phyloP scores from a whole-genome alignment of 2,797 vertebrate genomes.

The Sebastes nivosus region DNA sequence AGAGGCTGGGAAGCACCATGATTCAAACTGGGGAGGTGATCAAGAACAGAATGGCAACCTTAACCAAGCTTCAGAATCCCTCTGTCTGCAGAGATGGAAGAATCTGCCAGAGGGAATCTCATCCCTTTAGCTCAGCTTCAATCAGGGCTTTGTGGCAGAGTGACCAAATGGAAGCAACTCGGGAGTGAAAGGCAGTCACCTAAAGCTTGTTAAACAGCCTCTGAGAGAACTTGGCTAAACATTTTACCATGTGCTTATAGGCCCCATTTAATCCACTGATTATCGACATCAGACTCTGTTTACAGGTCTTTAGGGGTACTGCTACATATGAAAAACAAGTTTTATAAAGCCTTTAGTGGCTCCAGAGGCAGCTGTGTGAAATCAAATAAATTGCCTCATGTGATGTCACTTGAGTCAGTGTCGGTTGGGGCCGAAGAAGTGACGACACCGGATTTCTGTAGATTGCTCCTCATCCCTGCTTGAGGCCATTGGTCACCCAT shows the following conservation, averaged over 20 bases:
- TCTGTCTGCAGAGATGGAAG: background rate
- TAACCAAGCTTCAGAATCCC: background rate
- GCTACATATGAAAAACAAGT: background rate
- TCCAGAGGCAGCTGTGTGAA: background rate
- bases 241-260: background rate
- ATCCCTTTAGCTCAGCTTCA: conserved; percentile 1
- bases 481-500: no score
- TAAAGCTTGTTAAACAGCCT: background rate
- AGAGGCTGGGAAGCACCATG: background rate
- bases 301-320: background rate
- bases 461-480: no score
- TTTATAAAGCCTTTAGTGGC: background rate
- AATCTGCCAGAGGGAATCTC: background rate
- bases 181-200: background rate
- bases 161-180: conserved; percentile 1
- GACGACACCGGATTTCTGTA: no score
- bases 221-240: background rate
- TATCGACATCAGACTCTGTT: background rate
- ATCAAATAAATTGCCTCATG: background rate
- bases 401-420: background rate
- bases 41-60: background rate
- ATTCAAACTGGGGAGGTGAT: conserved; percentile 10
- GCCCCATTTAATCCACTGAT: background rate
- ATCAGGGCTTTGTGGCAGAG: conserved; percentile 5
- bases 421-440: background rate